A percentile compares a stretch with the other conserved stretches of the same genome.
phyloP scores from a whole-genome alignment of 2,888 invertebrate species.

The Agelastica alni region DNA sequence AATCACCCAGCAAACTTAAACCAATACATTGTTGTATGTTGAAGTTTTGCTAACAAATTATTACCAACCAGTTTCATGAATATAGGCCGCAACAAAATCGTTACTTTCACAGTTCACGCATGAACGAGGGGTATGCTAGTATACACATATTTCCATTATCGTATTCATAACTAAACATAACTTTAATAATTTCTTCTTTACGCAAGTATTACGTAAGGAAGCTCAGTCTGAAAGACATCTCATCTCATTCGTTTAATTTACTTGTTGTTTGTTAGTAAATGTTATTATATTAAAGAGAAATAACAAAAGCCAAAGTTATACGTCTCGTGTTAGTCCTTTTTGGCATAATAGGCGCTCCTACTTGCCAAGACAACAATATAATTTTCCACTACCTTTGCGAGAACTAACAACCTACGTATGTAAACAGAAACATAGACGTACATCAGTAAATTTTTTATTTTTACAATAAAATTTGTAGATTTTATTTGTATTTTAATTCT shows the following conservation, averaged over 20 bases:
- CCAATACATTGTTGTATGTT: no score
- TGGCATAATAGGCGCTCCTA: conserved; percentile 31
- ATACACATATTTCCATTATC: neutral
- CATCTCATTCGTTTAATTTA: conserved; percentile 20
- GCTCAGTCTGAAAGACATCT: conserved; percentile 1
- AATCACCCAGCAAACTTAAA: no score
- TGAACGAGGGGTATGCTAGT: neutral
- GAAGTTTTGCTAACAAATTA: no score
- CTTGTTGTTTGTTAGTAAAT: conserved; percentile 20
- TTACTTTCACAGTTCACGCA: neutral
- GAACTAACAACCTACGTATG: neutral
- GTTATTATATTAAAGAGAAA: conserved; percentile 22
- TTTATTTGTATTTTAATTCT: no score
- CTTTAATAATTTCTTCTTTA: neutral
- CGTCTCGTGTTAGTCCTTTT: conserved; percentile 29
- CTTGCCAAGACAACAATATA: conserved; percentile 35
- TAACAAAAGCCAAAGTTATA: conserved; percentile 28
- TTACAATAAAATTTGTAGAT: no score
- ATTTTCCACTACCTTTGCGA: conserved; percentile 35
- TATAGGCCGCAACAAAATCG: neutral
- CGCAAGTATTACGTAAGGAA: neutral
- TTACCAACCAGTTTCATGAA: neutral
- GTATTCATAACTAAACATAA: neutral
- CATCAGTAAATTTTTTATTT: no score
- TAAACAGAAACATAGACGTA: no score